Conservation (phyloP, 2,888 invertebrate species). For the Notodonta ziczac region DNA sequence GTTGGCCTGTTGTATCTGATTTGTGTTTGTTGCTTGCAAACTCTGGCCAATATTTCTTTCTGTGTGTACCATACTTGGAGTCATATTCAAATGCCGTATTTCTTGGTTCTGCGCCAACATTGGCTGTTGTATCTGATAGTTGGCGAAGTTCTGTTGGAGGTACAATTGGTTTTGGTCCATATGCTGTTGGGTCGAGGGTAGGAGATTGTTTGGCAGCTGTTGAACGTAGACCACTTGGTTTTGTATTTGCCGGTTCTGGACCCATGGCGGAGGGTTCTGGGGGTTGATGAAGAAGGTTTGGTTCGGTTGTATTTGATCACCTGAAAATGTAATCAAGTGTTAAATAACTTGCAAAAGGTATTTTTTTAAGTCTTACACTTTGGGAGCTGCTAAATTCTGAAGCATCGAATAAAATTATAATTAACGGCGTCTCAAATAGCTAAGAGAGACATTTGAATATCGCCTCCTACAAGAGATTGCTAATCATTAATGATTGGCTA, state of each 20-base stretch:
- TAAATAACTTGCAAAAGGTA: too few species aligned
- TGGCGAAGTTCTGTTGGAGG: constrained; percentile 63
- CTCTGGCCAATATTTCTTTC: constrained; percentile 32
- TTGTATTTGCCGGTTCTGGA: constrained; percentile 61
- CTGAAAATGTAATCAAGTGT: constrained; percentile 40
- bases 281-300: constrained; percentile 71
- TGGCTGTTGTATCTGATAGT: constrained; percentile 63
- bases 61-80: constrained; percentile 48
- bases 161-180: constrained; percentile 69
- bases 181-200: constrained; percentile 58
- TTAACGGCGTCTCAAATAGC: too few species aligned
- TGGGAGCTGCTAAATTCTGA: too few species aligned
- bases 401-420: too few species aligned
- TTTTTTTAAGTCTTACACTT: too few species aligned
- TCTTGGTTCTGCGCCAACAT: constrained; percentile 58
- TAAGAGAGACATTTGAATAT: too few species aligned
- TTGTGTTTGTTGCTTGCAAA: constrained; percentile 28
- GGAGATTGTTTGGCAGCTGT: constrained; percentile 64
- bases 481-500: too few species aligned
- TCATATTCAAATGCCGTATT: constrained; percentile 45
- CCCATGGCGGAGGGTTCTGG: constrained; percentile 77
- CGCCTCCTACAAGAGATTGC: too few species aligned
- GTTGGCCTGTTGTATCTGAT: constrained; percentile 30
- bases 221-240: constrained; percentile 73
- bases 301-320: constrained; percentile 68